phyloP scores from a whole-genome alignment of 2,113 vertebrate species.

The Electrona antarctica region DNA sequence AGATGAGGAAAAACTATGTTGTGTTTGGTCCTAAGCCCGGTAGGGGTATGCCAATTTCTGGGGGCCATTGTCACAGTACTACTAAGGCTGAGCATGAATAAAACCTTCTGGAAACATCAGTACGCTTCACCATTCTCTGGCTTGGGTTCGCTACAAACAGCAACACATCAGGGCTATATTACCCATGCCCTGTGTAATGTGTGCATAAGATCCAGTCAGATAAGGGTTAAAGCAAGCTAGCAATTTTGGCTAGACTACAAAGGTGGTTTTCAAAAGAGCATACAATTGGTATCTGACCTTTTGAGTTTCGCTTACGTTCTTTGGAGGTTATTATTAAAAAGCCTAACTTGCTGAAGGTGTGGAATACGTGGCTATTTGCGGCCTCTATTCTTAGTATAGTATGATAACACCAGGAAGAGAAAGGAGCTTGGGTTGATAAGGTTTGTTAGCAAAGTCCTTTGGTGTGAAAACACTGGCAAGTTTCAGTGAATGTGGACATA shows the following conservation, averaged over 20 bases:
- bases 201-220: too few relatives aligned
- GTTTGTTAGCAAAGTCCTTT: not conserved
- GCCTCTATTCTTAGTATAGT: not conserved
- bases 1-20: too few relatives aligned
- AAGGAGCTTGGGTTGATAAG: not conserved
- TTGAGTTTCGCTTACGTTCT: not conserved
- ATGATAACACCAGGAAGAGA: not conserved
- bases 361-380: not conserved
- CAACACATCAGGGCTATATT: too few relatives aligned
- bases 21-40: too few relatives aligned
- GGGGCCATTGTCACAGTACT: too few relatives aligned
- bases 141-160: too few relatives aligned
- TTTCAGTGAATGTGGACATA: not conserved
- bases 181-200: too few relatives aligned
- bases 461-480: too few relatives aligned
- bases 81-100: too few relatives aligned
- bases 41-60: too few relatives aligned
- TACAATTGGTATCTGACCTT: constrained; percentile 11
- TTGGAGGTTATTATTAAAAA: constrained; percentile 8
- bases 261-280: not conserved
- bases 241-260: not conserved
- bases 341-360: constrained; percentile 7
- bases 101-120: too few relatives aligned
- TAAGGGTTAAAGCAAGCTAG: not conserved
- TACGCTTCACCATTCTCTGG: too few relatives aligned